Base-by-base conservation (phyloP, 2,797 vertebrate species). In the Semaprochilodus insignis region DNA sequence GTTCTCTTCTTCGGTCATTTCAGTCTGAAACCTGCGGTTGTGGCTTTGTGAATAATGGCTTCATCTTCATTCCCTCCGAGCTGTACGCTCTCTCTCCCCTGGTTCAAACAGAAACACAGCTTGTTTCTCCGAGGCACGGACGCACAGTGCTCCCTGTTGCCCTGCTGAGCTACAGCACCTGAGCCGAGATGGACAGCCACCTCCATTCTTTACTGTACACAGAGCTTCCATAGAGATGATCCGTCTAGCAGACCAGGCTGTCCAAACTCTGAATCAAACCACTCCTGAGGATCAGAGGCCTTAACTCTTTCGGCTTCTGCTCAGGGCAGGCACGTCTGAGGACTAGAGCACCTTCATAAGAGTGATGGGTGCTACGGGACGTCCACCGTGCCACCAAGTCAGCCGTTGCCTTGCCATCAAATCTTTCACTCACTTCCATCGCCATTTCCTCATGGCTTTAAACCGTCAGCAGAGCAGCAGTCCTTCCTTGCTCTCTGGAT, bases 171-270 rank as follows among this genome's bases (percentile, higher is more conserved):
- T 55, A 6, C 74, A 63, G 66, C 23, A 34, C 31, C 52, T 51
- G 80, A 44, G 23, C 34, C 0, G 2, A 55, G 31, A 65, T 36
- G 60, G 27, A 72, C 10, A 62, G 21, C 23, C 27, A 54, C 48
- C 23, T 57, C 14, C 59, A 2, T 36, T 60, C 57, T 57, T 82
- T 73, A 57, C 57, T 65, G 59, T 57, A 40, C 65, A 57, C 81
- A 66, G 59, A 17, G 75, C 23, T 34, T 55, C 51, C 15, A 36
- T 51, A 54, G 54, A 69, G 75, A 62, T 78, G 48, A 83, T 83
- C n/a, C 17, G 1, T 73, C 25, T 72, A 82, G 81, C 81, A 82
- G 81, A 77, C 44, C 31, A 19, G 10, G n/a, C 44, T 70, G 52
- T 69, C 63, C 60, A 76, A 66, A 74, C 72, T 59, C 48, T 55